Conservation (phyloP, 2,888 invertebrate genomes). For the Latheticus oryzae region DNA sequence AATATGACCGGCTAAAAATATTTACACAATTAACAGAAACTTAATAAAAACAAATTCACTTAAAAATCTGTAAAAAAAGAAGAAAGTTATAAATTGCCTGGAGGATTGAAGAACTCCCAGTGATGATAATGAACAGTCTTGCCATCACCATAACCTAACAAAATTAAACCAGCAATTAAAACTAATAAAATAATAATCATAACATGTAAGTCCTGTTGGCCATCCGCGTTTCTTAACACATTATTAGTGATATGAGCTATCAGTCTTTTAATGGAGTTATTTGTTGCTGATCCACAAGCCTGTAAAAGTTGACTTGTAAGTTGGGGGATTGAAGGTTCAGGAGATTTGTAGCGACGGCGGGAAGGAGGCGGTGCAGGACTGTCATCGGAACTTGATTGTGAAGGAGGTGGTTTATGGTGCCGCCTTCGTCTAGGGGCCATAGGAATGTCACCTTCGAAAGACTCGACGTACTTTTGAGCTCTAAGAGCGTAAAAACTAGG, state of each 20-base stretch:
- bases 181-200: conserved; percentile 83
- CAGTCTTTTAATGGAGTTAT: conserved; percentile 76
- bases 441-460: conserved; percentile 61
- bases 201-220: conserved; percentile 78
- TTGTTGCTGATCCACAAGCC: conserved; percentile 75
- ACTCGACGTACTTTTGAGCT: conserved; percentile 59
- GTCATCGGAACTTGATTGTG: conserved; percentile 58
- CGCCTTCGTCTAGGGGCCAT: conserved; percentile 66
- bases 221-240: conserved; percentile 72
- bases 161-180: conserved; percentile 80
- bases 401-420: conserved; percentile 59
- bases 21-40: conserved; percentile 39
- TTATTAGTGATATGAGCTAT: conserved; percentile 74
- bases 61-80: conserved; percentile 36
- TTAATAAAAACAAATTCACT: conserved; percentile 39
- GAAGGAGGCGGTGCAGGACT: conserved; percentile 33
- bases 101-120: conserved; percentile 91
- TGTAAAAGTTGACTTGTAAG: conserved; percentile 77
- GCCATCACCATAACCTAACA: conserved; percentile 77
- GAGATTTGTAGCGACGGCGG: conserved; percentile 58
- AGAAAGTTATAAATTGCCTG: conserved; percentile 67
- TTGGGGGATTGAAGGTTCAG: conserved; percentile 76
- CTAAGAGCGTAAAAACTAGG: conserved; percentile 62
- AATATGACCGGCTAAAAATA: conserved; percentile 24
- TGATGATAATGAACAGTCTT: conserved; percentile 82